A percentile compares a stretch with the other conserved stretches of the same genome.
These are phyloP conservation scores for Tetanocera ferruginea DNA, from an alignment of 2,888 invertebrate species.

Conservation along the genomic window DNA sequence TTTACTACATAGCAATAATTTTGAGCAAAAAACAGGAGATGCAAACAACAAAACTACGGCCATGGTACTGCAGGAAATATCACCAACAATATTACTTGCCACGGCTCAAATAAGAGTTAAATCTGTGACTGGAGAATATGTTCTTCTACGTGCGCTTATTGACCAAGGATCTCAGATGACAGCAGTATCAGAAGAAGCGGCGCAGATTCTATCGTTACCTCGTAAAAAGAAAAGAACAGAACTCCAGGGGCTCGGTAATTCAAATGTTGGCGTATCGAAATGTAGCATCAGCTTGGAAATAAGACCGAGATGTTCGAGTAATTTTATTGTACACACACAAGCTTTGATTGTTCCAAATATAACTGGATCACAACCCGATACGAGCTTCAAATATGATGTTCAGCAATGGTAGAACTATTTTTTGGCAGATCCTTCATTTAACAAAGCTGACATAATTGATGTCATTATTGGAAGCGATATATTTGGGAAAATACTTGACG, in stretches of 20 bases:
- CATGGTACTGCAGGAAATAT: background rate
- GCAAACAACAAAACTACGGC: background rate
- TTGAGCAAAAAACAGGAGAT: background rate
- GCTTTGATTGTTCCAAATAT: background rate
- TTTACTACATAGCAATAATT: background rate
- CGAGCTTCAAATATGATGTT: background rate
- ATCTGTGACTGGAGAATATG: conserved; percentile 23
- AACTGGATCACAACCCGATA: background rate
- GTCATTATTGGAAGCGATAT: too few species aligned
- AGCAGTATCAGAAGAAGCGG: conserved; percentile 33
- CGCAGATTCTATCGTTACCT: conserved; percentile 24
- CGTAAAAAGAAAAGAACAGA: conserved; percentile 19
- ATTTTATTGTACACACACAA: background rate
- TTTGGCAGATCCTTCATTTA: conserved; percentile 3
- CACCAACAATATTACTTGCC: conserved; percentile 16
- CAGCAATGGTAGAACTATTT: conserved; percentile 6
- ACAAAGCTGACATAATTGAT: conserved; percentile 14
- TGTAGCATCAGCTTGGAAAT: conserved; percentile 27
- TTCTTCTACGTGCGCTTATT: conserved; percentile 25
- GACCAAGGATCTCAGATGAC: conserved; percentile 34
- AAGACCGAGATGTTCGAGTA: conserved; percentile 31
- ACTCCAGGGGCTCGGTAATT: conserved; percentile 24
- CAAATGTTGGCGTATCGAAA: conserved; percentile 25
- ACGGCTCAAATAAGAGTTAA: background rate
- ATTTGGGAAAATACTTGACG: too few species aligned